Percentiles rank a stretch among this genome's conserved stretches.
phyloP scores from a whole-genome alignment of 2,888 invertebrate genomes.

The Calephelis perditalis region DNA sequence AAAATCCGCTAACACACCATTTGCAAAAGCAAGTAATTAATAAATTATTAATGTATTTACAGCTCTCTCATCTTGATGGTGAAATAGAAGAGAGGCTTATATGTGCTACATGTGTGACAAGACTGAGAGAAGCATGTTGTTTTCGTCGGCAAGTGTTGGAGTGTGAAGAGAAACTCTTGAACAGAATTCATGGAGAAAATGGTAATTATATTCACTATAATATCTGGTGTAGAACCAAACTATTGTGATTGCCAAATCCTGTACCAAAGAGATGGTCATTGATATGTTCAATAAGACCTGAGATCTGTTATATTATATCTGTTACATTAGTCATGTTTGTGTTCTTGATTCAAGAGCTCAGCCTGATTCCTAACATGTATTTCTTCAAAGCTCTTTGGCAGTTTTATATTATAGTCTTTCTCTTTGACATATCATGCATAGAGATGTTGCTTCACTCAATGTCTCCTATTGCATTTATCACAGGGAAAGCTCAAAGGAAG shows the following conservation, averaged over 20 bases:
- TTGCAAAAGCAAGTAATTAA: not conserved
- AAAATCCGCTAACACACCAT: not conserved
- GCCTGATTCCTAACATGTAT: too few relatives aligned
- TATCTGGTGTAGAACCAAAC: too few relatives aligned
- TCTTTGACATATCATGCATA: too few relatives aligned
- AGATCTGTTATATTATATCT: conserved; percentile 2
- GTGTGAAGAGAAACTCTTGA: conserved; percentile 45
- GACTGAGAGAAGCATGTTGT: conserved; percentile 45
- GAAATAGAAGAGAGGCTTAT: conserved; percentile 42
- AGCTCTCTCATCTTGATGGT: conserved; percentile 51
- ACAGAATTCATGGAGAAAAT: conserved; percentile 37
- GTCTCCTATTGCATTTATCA: too few relatives aligned
- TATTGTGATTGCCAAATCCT: too few relatives aligned
- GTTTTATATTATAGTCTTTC: not conserved
- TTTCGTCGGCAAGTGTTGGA: conserved; percentile 46
- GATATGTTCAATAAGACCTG: not conserved
- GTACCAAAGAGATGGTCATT: too few relatives aligned
- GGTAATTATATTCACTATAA: not conserved
- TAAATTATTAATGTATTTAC: conserved; percentile 15
- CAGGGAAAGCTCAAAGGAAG: too few relatives aligned
- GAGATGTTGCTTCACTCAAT: too few relatives aligned
- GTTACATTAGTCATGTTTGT: not conserved
- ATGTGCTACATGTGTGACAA: conserved; percentile 51
- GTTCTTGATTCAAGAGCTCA: too few relatives aligned
- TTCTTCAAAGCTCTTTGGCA: not conserved